A percentile compares a stretch with the other conserved stretches of the same genome.
Evolutionary conservation across 2,113 vertebrate species (phyloP).

Genomic region (Strigops habroptila): DNA sequence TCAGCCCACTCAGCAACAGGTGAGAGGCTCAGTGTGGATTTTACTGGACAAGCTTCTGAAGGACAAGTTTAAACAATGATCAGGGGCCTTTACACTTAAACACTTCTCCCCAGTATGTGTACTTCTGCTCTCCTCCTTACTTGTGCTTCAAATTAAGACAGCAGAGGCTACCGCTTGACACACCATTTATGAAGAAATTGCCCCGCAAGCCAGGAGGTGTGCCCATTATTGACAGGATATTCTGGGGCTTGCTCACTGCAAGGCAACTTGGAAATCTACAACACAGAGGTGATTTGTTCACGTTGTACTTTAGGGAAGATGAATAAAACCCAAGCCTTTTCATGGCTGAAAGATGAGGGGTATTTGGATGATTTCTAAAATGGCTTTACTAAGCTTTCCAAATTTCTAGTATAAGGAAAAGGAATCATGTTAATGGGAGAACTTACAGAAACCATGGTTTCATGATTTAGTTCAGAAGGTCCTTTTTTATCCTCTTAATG

Average conservation of each 20-base stretch:
- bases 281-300: not conserved
- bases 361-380: not conserved
- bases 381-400: not conserved
- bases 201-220: not conserved
- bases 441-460: not conserved
- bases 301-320: not conserved
- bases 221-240: not conserved
- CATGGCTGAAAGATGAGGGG: not conserved
- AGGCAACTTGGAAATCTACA: not conserved
- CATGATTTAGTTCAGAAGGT: not conserved
- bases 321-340: not conserved
- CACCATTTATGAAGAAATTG: not conserved
- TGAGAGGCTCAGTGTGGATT: not conserved
- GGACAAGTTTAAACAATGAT: not conserved
- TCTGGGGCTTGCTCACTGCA: not conserved
- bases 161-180: not conserved
- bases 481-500: not conserved
- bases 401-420: not conserved
- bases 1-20: not conserved
- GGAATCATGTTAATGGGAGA: not conserved
- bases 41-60: not conserved
- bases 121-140: not conserved
- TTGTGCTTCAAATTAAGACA: not conserved
- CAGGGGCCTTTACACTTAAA: not conserved
- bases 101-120: not conserved